These are phyloP conservation scores for Schlechtendalia chinensis DNA, from an alignment of 1,140 invertebrate species.

Conservation along the genomic window DNA sequence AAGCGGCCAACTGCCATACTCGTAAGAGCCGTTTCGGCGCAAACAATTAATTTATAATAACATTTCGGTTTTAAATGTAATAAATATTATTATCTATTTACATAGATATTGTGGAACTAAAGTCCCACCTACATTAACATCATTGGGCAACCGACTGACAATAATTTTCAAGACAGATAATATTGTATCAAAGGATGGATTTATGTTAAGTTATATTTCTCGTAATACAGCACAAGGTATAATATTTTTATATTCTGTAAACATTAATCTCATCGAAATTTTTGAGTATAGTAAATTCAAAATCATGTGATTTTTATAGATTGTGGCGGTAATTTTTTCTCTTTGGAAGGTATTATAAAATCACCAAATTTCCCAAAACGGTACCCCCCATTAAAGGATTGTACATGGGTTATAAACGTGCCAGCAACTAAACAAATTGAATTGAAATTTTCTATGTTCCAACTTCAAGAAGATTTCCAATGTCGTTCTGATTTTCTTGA, in stretches of 20 bases:
- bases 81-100: too few species aligned
- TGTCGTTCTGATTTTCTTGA: slow-evolving; percentile 77
- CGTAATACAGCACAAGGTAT: slow-evolving; percentile 58
- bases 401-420: slow-evolving; percentile 83
- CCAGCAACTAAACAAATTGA: slow-evolving; percentile 67
- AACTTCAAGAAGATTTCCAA: slow-evolving; percentile 62
- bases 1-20: too few species aligned
- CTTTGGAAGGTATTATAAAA: slow-evolving; percentile 75
- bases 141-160: slow-evolving; percentile 66
- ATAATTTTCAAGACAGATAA: slow-evolving; percentile 69
- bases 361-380: slow-evolving; percentile 94
- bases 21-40: too few species aligned
- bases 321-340: slow-evolving; percentile 81
- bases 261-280: not conserved
- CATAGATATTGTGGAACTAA: slow-evolving; percentile 70
- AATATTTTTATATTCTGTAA: not conserved
- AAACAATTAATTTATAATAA: too few species aligned
- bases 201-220: slow-evolving; percentile 69
- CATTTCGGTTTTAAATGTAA: too few species aligned
- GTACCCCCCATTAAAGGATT: slow-evolving; percentile 91
- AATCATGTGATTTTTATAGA: slow-evolving; percentile 57
- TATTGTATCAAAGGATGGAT: slow-evolving; percentile 64
- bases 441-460: slow-evolving; percentile 70
- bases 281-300: too few species aligned
- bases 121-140: slow-evolving; percentile 68